Conservation (phyloP, 2,888 invertebrate species). For the Tenthredo amoena region DNA sequence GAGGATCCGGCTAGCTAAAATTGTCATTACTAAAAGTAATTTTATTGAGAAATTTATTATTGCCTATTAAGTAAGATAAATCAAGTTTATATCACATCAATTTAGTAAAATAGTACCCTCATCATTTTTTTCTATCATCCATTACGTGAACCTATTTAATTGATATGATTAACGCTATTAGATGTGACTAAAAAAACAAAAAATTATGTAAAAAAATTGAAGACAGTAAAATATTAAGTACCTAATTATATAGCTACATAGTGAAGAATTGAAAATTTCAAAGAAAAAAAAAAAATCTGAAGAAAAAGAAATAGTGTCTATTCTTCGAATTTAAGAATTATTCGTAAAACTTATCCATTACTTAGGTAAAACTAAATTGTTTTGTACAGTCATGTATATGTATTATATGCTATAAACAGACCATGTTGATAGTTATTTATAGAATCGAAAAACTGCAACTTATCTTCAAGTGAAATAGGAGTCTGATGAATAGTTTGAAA, state of each 20-base stretch:
- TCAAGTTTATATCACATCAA: not conserved
- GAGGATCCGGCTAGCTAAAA: not conserved
- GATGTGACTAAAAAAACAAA: not conserved
- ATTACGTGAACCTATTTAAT: not conserved
- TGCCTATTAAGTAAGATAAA: not conserved
- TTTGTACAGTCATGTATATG: constrained; percentile 44
- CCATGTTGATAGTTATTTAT: constrained; percentile 15
- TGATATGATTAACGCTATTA: not conserved
- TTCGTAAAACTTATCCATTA: constrained; percentile 8
- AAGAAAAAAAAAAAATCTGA: not conserved
- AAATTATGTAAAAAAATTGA: not conserved
- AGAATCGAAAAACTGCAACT: constrained; percentile 6
- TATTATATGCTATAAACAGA: not conserved
- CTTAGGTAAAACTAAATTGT: constrained; percentile 25
- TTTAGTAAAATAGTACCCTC: not conserved
- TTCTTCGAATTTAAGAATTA: not conserved
- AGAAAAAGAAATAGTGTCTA: not conserved
- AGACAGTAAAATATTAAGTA: constrained; percentile 21
- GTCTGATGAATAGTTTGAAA: constrained; percentile 17
- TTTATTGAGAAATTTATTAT: not conserved
- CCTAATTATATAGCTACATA: not conserved
- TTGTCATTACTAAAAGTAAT: not conserved
- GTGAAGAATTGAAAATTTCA: constrained; percentile 8
- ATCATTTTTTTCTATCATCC: not conserved
- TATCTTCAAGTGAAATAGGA: not conserved